phyloP scores from a whole-genome alignment of 2,888 invertebrate genomes.

The Drosophila kambysellisi region DNA sequence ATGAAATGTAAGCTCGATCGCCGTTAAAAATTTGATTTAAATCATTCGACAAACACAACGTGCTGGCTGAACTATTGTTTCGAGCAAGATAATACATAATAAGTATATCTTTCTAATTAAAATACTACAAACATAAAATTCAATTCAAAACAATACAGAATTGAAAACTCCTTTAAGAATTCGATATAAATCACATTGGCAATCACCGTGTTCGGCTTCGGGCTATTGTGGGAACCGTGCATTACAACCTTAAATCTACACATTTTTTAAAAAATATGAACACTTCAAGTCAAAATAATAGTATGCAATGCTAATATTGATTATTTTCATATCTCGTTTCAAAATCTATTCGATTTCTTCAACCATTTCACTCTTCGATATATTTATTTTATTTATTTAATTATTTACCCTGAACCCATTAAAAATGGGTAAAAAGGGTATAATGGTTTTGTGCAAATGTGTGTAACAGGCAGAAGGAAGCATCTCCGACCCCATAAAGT shows the following conservation, averaged over 20 bases:
- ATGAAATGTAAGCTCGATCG: conserved; percentile 15
- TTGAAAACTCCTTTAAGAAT: neutral
- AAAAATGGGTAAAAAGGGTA: too few relatives aligned
- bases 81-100: neutral
- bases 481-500: too few relatives aligned
- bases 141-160: neutral
- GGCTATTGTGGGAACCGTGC: neutral
- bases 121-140: neutral
- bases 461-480: too few relatives aligned
- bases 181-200: neutral
- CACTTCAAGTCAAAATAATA: neutral
- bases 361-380: neutral
- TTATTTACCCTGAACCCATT: too few relatives aligned
- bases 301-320: neutral
- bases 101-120: neutral
- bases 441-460: too few relatives aligned
- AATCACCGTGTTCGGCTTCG: neutral
- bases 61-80: neutral
- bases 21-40: neutral
- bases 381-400: too few relatives aligned
- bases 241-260: neutral
- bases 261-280: neutral
- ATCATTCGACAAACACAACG: conserved; percentile 5
- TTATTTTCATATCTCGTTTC: neutral
- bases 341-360: neutral